phyloP scores from a whole-genome alignment of 2,888 invertebrate species.

The Epinotia nisella region DNA sequence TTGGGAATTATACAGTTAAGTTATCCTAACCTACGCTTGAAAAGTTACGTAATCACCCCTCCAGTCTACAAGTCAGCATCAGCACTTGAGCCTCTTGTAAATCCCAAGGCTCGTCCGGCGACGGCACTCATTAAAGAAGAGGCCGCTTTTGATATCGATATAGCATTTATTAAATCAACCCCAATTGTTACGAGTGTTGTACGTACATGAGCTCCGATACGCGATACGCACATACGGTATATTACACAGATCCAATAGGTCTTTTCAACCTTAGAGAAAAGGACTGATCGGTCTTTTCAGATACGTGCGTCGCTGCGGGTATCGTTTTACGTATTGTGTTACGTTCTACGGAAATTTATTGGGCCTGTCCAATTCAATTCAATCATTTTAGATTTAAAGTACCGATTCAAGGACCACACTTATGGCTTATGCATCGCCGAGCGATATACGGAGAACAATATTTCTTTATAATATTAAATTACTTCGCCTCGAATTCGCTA shows the following conservation, averaged over 20 bases:
- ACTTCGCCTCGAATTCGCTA: no score
- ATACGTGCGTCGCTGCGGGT: neutral
- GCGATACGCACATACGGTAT: neutral
- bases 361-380: no score
- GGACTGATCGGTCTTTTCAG: neutral
- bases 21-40: no score
- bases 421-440: no score
- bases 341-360: neutral
- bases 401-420: no score
- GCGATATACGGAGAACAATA: neutral
- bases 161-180: slow-evolving; percentile 11
- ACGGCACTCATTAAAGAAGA: neutral
- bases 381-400: neutral
- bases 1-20: no score
- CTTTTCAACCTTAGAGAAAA: neutral
- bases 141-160: neutral
- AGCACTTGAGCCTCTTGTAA: neutral
- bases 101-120: neutral
- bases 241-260: neutral
- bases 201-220: neutral
- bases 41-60: no score
- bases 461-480: no score
- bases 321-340: neutral
- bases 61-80: no score
- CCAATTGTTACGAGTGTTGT: slow-evolving; percentile 1